Base-by-base conservation (phyloP, 1,140 invertebrate species). In the Apis florea region DNA sequence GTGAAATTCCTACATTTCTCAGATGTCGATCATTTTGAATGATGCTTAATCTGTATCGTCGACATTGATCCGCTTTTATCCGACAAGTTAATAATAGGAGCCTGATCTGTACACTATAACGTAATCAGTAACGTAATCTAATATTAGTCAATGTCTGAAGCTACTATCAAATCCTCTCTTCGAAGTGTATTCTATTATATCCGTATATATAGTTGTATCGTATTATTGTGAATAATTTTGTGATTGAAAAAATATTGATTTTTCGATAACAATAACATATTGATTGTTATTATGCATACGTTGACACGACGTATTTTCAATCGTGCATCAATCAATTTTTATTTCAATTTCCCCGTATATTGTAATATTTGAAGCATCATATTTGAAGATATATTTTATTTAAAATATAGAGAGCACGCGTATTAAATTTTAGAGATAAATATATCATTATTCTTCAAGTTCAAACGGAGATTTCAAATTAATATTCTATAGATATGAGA, bases 121-220 rank as follows among this genome's bases (percentile, higher is more conserved):
- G 51, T 75, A 9, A 58, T 58, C 24, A 13, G 10, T 12, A 15
- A 56, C 40, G n/a, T 31, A 64, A 64, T 66, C 51, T 73, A 54
- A n/a, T 51, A 67, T 74, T 67, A 67, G 74, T 80, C 71, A 58
- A 12, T 24, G 61, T 58, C 8, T 49, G 17, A 17, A 54, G 26
- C 2, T 31, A 53, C 2, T 15, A 72, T 72, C 51, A 49, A 47
- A 24, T 6, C 6, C 21, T 47, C 19, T 40, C 21, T 40, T 67
- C 8, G 31, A 6, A 21, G 11, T 15, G 9, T 24, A 19, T 1
- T 17, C 15, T 31, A 19, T 31, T 53, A 17, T 19, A 53, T 13
- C 24, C 2, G 0, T 2, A 12, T 31, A 6, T 54, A 40, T 40
- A 40, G 5, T 40, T 40, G 31, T 40, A 40, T 26, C 9, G 21